Evolutionary conservation across 2,888 invertebrate genomes (phyloP).

Genomic region (Neoitamus cyanurus): DNA sequence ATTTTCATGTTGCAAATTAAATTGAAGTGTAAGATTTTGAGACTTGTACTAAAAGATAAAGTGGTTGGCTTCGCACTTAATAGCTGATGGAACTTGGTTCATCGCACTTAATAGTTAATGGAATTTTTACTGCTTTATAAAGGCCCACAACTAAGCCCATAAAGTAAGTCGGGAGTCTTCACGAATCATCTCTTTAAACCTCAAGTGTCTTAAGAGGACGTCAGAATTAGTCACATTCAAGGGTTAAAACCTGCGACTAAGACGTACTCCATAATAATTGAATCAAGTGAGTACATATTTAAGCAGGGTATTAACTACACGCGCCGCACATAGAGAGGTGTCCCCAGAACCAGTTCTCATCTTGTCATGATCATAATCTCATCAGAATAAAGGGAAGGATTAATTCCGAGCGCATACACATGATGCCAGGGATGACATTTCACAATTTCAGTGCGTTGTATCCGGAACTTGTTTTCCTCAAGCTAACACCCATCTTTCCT

Average conservation of each 20-base stretch:
- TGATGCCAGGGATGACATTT: conserved; percentile 10
- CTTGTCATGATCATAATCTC: conserved; percentile 25
- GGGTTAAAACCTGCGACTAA: background rate
- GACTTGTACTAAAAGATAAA: background rate
- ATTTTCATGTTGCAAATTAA: background rate
- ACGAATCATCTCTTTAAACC: background rate
- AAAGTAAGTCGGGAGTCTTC: background rate
- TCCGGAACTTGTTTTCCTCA: conserved; percentile 24
- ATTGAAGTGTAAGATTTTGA: background rate
- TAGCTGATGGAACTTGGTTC: background rate
- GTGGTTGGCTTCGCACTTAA: background rate
- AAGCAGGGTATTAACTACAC: conserved; percentile 3
- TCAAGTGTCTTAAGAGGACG: background rate
- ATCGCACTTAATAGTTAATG: background rate
- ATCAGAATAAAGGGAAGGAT: conserved; percentile 22
- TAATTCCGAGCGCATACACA: conserved; percentile 30
- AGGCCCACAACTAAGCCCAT: background rate
- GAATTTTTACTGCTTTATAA: background rate
- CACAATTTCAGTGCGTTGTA: conserved; percentile 12
- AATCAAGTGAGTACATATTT: conserved; percentile 18
- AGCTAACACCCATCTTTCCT: conserved; percentile 22
- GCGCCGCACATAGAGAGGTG: background rate
- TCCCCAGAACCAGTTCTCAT: background rate
- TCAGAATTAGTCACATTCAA: background rate
- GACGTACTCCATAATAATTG: background rate